Evolutionary conservation across 2,113 vertebrate genomes (phyloP).

Genomic region (Passer montanus): DNA sequence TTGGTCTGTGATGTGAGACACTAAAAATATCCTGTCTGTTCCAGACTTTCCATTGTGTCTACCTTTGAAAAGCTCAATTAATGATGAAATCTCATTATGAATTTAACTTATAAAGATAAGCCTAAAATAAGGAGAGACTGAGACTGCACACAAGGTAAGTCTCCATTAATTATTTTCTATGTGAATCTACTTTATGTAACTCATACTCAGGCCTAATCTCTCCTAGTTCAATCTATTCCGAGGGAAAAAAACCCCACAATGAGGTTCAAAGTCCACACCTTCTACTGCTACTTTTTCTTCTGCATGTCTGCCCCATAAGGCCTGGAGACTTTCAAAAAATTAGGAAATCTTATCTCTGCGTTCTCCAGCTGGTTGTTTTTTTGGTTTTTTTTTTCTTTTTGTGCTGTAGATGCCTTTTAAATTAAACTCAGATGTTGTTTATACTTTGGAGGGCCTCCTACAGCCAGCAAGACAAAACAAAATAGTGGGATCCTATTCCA

Average conservation of each 20-base stretch:
- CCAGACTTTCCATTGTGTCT: constrained; percentile 4
- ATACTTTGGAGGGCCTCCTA: background rate
- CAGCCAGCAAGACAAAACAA: constrained; percentile 47
- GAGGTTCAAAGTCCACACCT: background rate
- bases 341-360: background rate
- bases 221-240: background rate
- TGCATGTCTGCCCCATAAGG: background rate
- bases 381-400: background rate
- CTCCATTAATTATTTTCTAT: background rate
- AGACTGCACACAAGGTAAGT: background rate
- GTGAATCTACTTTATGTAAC: background rate
- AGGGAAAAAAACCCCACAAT: rapidly evolving
- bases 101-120: background rate
- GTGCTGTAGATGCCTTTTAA: background rate
- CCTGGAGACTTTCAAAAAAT: background rate
- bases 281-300: background rate
- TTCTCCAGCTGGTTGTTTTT: background rate
- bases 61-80: constrained; percentile 26
- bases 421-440: constrained; percentile 40
- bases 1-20: background rate
- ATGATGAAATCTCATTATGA: background rate
- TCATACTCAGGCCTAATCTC: background rate
- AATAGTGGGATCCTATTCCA: background rate
- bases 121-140: background rate
- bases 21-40: background rate